phyloP scores from a whole-genome alignment of 2,888 invertebrate species.

The Eugnorisma glareosa region DNA sequence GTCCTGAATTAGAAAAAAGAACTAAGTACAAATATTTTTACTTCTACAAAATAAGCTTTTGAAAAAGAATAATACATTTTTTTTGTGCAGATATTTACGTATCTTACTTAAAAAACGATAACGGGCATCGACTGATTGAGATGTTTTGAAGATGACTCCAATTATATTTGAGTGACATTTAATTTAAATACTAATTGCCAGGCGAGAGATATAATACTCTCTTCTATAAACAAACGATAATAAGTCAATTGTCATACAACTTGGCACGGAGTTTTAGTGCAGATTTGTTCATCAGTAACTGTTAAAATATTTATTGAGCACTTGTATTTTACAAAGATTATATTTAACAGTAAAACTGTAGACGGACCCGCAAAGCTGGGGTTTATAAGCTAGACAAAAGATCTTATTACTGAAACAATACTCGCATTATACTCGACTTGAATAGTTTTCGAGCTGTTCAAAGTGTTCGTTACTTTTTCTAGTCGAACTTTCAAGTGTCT shows the following conservation, averaged over 20 bases:
- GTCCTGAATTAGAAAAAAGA: background rate
- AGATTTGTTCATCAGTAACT: conserved; percentile 4
- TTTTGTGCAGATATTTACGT: conserved; percentile 16
- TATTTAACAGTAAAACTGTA: background rate
- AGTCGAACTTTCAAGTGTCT: background rate
- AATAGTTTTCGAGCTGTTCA: background rate
- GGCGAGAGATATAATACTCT: conserved; percentile 39
- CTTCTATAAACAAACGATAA: conserved; percentile 48
- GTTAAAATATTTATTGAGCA: conserved; percentile 12
- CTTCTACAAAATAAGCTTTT: background rate
- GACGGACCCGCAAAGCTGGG: background rate
- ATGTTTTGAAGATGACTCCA: conserved; percentile 36
- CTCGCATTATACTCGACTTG: background rate
- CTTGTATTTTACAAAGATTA: conserved; percentile 20
- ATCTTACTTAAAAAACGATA: conserved; percentile 8
- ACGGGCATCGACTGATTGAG: conserved; percentile 21
- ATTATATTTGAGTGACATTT: conserved; percentile 30
- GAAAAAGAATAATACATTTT: conserved; percentile 1
- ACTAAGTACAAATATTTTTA: background rate
- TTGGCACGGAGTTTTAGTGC: conserved; percentile 39
- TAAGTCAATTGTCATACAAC: conserved; percentile 53
- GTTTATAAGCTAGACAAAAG: background rate
- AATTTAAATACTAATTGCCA: conserved; percentile 46
- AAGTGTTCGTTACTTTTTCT: background rate
- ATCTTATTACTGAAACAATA: conserved; percentile 4